Percentiles rank a stretch among this genome's conserved stretches.
phyloP scores from a whole-genome alignment of 2,888 invertebrate genomes.

The Anoplius nigerrimus region DNA sequence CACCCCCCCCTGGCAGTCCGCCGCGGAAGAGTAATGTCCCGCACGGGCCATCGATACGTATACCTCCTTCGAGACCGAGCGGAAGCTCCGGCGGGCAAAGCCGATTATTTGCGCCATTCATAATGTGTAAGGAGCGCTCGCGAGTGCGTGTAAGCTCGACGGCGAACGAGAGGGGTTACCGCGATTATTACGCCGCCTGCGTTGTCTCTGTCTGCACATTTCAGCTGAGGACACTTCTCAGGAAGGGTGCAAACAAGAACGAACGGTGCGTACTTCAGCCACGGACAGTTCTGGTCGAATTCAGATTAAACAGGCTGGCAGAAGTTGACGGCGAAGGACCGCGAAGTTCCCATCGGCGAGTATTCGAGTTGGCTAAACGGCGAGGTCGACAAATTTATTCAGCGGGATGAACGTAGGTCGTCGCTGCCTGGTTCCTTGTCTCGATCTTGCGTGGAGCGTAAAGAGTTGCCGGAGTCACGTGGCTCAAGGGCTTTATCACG shows the following conservation, averaged over 20 bases:
- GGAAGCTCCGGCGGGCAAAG: constrained; percentile 40
- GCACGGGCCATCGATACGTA: constrained; percentile 45
- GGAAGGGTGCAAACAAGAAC: not conserved
- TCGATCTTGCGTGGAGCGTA: too few species aligned
- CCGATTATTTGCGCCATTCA: constrained; percentile 49
- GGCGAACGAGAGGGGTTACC: constrained; percentile 20
- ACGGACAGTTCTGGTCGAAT: not conserved
- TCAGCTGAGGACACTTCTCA: not conserved
- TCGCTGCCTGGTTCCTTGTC: too few species aligned
- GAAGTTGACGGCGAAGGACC: not conserved
- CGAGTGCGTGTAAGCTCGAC: constrained; percentile 28
- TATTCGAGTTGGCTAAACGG: too few species aligned
- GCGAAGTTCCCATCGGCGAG: not conserved
- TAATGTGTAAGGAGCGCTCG: constrained; percentile 30
- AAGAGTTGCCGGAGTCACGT: too few species aligned
- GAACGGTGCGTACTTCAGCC: not conserved
- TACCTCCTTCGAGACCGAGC: constrained; percentile 39
- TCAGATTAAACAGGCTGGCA: not conserved
- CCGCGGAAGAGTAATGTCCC: constrained; percentile 38
- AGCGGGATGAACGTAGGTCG: too few species aligned
- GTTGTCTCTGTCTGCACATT: not conserved
- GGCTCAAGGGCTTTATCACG: too few species aligned
- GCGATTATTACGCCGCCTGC: constrained; percentile 4
- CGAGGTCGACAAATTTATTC: too few species aligned
- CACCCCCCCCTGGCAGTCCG: not conserved